These are phyloP conservation scores for Orchestia grillus DNA, from an alignment of 1,140 invertebrate species.

Conservation along the genomic window DNA sequence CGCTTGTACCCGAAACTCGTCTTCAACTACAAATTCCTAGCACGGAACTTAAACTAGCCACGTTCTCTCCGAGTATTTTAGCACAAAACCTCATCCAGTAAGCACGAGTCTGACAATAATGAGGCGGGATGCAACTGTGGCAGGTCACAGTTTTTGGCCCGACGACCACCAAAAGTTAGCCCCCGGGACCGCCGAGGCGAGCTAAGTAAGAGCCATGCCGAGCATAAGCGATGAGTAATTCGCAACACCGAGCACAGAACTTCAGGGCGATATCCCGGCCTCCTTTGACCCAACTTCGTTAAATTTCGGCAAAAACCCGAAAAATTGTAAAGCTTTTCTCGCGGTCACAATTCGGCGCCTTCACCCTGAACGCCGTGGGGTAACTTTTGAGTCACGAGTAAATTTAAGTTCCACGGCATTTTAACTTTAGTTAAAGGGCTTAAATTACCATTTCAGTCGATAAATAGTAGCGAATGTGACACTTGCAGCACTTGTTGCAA, in stretches of 20 bases:
- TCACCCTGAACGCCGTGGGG: too few relatives aligned
- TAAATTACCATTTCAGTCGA: too few relatives aligned
- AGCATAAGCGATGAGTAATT: neutral
- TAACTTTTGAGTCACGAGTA: too few relatives aligned
- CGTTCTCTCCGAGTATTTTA: neutral
- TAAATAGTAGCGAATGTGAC: too few relatives aligned
- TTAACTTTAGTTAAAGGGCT: too few relatives aligned
- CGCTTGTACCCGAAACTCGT: too few relatives aligned
- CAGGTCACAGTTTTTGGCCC: neutral
- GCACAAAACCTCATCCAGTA: neutral
- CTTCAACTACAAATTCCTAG: neutral
- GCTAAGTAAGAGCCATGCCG: neutral
- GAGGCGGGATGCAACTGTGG: neutral
- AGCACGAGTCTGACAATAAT: neutral
- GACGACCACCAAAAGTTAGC: neutral
- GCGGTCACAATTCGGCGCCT: neutral
- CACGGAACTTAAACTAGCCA: neutral
- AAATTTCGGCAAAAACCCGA: neutral
- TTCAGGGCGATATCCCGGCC: neutral
- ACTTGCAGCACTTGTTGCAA: too few relatives aligned
- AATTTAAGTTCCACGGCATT: too few relatives aligned
- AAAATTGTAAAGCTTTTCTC: neutral
- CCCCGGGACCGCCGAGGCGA: neutral
- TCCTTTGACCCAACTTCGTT: neutral
- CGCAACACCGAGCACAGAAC: neutral